Percentiles rank a stretch among this genome's conserved stretches.
phyloP scores from a whole-genome alignment of 2,797 vertebrate genomes.

The Acrocephalus scirpaceus region DNA sequence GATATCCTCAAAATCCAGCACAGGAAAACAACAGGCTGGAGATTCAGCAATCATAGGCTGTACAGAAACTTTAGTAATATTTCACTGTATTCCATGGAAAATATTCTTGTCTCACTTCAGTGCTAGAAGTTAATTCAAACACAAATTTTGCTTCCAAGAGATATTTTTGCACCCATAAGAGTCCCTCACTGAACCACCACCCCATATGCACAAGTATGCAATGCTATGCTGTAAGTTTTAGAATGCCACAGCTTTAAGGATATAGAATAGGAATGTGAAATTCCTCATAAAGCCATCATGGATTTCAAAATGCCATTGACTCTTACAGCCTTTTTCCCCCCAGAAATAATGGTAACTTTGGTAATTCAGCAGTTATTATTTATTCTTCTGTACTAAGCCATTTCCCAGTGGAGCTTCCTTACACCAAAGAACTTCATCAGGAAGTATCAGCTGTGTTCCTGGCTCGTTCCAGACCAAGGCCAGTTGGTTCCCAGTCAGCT shows the following conservation, averaged over 20 bases:
- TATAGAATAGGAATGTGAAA: neutral
- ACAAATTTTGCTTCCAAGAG: neutral
- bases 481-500: neutral
- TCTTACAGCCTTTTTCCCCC: neutral
- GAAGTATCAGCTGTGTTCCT: neutral
- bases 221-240: neutral
- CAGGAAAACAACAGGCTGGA: neutral
- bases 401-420: neutral
- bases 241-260: neutral
- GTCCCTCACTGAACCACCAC: neutral
- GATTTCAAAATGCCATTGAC: neutral
- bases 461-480: neutral
- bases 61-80: neutral
- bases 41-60: neutral
- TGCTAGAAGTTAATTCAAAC: neutral
- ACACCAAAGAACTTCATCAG: neutral
- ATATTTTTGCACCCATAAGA: neutral
- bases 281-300: neutral
- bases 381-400: neutral
- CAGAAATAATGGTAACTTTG: neutral
- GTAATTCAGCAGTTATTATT: neutral
- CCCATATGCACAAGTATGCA: neutral
- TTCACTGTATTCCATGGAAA: neutral
- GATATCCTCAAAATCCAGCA: neutral
- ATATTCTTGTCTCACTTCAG: neutral